phyloP scores from a whole-genome alignment of 1,140 invertebrate species.

The Armadillidium nasatum region DNA sequence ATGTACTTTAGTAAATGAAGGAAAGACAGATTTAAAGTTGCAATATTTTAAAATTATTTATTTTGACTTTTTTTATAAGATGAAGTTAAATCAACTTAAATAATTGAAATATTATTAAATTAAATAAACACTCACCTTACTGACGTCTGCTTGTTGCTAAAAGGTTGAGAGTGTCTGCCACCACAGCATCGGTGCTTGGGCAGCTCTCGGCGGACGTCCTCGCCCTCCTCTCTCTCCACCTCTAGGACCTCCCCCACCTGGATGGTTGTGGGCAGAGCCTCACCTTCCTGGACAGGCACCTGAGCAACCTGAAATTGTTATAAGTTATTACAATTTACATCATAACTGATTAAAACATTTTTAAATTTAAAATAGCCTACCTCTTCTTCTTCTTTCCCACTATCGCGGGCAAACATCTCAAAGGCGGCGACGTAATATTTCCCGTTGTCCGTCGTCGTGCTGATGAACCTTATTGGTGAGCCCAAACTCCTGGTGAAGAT shows the following conservation, averaged over 20 bases:
- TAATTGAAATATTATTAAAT: no score
- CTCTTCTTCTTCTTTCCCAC: not conserved
- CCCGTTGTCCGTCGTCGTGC: not conserved
- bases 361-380: not conserved
- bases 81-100: no score
- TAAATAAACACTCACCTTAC: not conserved
- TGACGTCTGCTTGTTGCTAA: slow-evolving; percentile 19
- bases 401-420: not conserved
- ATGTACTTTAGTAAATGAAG: no score
- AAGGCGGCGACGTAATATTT: not conserved
- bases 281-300: slow-evolving; percentile 23
- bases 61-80: no score
- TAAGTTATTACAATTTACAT: no score
- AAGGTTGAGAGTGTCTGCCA: slow-evolving; percentile 25
- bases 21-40: no score
- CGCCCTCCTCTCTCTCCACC: slow-evolving; percentile 4
- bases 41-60: no score
- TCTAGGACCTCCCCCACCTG: not conserved
- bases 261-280: slow-evolving; percentile 19
- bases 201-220: slow-evolving; percentile 3
- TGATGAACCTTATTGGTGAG: slow-evolving; percentile 18
- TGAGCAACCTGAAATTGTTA: slow-evolving; percentile 11
- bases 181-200: slow-evolving; percentile 14
- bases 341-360: slow-evolving; percentile 9
- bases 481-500: slow-evolving; percentile 25